Evolutionary conservation across 2,888 invertebrate species (phyloP), one percentile per base, ranked within the genome.

Genomic region (Dascillus cervinus): DNA sequence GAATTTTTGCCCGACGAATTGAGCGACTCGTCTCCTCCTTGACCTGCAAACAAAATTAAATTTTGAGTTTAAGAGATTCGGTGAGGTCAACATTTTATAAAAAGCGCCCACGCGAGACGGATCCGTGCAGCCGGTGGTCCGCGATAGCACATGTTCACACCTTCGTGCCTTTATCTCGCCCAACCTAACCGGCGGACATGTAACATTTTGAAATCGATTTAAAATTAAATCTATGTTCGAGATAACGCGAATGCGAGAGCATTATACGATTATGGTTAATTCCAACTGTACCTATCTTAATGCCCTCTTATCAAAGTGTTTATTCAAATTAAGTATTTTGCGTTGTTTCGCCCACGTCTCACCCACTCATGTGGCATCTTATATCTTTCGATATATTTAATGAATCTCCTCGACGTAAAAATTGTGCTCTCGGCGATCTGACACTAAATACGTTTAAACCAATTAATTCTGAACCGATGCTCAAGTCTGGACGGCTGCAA

Each of bases 21-120:
- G 50, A 81, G 74, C 26, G 79, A 82, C 43, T 87, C 87, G 52
- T 88, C 87, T 56, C 88, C 87, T 66, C 85, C 86, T 60, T 80
- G 86, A 61, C 87, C 88, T 88, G 72, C 19, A 66, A 65, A 48
- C 39, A 49, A 39, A 32, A 6, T 6, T 6, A 17, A 17, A 17
- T 8, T n/a, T n/a, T n/a, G n/a, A n/a, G n/a, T n/a, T n/a, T n/a
- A n/a, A n/a, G n/a, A n/a, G n/a, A n/a, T n/a, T n/a, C n/a, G n/a
- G n/a, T n/a, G n/a, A n/a, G n/a, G n/a, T n/a, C n/a, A n/a, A n/a
- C n/a, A n/a, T n/a, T n/a, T n/a, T n/a, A n/a, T n/a, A n/a, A n/a
- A n/a, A n/a, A 6, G 17, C 17, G 8, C 17, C 17, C 8, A 17
- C 17, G 8, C 17, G 5, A 17, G 4, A 17, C 17, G n/a, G n/a